Evolutionary conservation across 2,888 invertebrate species (phyloP), one percentile per base, ranked within the genome.

Genomic region (Hypsopygia costalis): DNA sequence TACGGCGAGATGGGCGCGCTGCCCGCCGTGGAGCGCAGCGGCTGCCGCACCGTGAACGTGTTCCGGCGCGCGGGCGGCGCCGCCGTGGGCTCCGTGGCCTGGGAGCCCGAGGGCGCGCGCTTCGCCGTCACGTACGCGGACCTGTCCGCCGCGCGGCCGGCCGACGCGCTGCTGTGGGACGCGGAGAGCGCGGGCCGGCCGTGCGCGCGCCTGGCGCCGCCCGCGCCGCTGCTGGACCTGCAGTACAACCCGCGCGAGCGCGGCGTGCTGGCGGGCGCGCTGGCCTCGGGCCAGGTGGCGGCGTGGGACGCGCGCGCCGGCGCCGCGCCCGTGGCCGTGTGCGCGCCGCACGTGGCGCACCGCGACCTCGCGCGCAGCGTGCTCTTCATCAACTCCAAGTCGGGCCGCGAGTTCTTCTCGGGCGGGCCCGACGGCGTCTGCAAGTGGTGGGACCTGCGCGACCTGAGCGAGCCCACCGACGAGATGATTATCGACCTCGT

Each of bases 391-490:
- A 94, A 95, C 69, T 95, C 97, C 0, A 98, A 98, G 82, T 94
- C 96, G 0, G 97, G 97, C 0, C 93, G 94, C 0, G 98, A 98
- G 72, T 97, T 98, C 70, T 98, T 98, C 81, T 97, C 98, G 0
- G 91, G 94, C 0, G 94, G 97, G 0, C 94, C 95, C 1, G 98
- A 98, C 74, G 98, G 98, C 0, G 94, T 93, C 75, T 92, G 94
- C 36, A 91, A 93, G 69, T 94, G 94, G 94, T 94, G 94, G 94
- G 94, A 94, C 71, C 88, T 90, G 7, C 86, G 94, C 22, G 91
- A 92, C 58, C 70, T 94, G 48, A 75, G 76, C n/a, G 90, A 91
- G 54, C 92, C 92, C 5, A 87, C 90, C 6, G 93, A 94, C 46
- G 90, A 90, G 50, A 81, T 95, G 57, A 83, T 93, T 31, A 77